Conservation (phyloP, 1,140 invertebrate species). For the Agrilus planipennis region DNA sequence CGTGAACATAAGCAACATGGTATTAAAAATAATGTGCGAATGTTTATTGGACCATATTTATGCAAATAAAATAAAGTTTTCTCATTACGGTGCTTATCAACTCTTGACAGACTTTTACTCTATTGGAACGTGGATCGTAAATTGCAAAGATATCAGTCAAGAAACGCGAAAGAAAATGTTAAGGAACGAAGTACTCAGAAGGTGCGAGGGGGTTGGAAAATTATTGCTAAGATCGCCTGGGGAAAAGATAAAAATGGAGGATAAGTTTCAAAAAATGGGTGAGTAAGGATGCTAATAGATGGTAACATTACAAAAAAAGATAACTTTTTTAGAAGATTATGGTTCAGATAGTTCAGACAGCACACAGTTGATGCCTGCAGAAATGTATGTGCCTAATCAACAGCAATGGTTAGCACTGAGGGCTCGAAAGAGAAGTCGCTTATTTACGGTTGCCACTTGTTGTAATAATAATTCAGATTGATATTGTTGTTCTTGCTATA, state of each 20-base stretch:
- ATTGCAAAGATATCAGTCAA: constrained; percentile 41
- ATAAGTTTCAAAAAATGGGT: constrained; percentile 27
- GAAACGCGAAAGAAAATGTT: constrained; percentile 51
- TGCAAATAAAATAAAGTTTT: constrained; percentile 65
- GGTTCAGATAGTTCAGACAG: constrained; percentile 17
- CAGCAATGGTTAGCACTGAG: constrained; percentile 71
- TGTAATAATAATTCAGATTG: too few relatives aligned
- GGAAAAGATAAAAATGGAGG: constrained; percentile 56
- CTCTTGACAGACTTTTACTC: constrained; percentile 62
- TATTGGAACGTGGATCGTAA: constrained; percentile 55
- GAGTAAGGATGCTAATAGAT: not conserved
- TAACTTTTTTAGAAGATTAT: constrained; percentile 10
- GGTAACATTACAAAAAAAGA: too few relatives aligned
- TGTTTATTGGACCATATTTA: constrained; percentile 77
- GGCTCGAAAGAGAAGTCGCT: constrained; percentile 36
- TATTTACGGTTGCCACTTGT: constrained; percentile 10
- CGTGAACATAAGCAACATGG: constrained; percentile 57
- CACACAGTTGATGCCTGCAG: constrained; percentile 56
- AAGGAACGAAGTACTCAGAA: constrained; percentile 60
- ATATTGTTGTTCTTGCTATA: too few relatives aligned
- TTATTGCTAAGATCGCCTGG: constrained; percentile 61
- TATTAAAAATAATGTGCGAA: constrained; percentile 68
- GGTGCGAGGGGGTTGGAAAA: constrained; percentile 69
- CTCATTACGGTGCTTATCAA: constrained; percentile 47
- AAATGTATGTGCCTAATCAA: constrained; percentile 84